Conservation (phyloP, 2,113 vertebrate genomes). For the Copsychus sechellarum region DNA sequence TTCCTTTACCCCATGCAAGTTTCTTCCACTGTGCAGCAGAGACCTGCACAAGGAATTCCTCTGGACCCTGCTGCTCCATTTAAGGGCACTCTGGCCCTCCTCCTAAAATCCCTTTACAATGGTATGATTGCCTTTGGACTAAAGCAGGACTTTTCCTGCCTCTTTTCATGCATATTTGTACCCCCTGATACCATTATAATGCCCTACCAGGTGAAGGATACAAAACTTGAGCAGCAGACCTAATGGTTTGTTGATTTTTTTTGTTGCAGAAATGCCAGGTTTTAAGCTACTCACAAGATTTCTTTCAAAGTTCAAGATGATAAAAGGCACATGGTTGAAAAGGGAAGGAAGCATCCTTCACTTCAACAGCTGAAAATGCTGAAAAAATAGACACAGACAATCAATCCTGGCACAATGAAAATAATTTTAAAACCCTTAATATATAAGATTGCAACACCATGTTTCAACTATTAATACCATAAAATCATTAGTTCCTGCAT, state of each 20-base stretch:
- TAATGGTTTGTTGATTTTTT: background rate
- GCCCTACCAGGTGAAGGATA: background rate
- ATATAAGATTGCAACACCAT: background rate
- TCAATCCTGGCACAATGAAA: background rate
- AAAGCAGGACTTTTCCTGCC: background rate
- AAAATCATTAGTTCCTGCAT: background rate
- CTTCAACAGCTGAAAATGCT: background rate
- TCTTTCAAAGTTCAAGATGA: background rate
- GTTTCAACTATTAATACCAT: background rate
- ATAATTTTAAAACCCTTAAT: accelerated
- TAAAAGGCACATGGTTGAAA: background rate
- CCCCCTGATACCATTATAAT: background rate
- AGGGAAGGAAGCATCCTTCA: background rate
- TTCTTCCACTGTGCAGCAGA: background rate
- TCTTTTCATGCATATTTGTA: background rate
- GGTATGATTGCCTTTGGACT: background rate
- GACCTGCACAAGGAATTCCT: background rate
- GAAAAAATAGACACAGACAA: background rate
- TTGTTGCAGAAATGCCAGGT: background rate
- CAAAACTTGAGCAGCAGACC: background rate
- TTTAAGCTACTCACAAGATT: background rate
- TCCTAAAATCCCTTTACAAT: background rate
- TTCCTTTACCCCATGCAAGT: background rate
- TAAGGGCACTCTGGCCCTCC: background rate
- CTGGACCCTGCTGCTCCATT: background rate